A percentile compares a stretch with the other conserved stretches of the same genome.
Evolutionary conservation across 2,888 invertebrate species (phyloP).

Genomic region (Eupithecia dodoneata): DNA sequence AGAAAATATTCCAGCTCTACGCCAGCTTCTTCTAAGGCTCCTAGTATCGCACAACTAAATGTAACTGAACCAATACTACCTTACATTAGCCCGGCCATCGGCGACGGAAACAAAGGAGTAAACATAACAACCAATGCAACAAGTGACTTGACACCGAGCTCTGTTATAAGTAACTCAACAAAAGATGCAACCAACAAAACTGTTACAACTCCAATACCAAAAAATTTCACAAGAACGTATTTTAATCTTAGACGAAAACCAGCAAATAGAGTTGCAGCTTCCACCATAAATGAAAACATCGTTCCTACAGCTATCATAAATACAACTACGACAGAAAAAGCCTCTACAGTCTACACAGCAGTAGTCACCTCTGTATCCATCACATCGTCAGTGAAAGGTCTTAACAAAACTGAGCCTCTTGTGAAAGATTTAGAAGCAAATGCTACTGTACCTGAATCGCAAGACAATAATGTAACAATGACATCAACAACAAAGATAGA

Average conservation of each 20-base stretch:
- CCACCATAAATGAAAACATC: constrained; percentile 63
- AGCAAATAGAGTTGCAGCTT: constrained; percentile 59
- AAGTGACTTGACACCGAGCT: constrained; percentile 50
- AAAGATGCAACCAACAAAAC: constrained; percentile 57
- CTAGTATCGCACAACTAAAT: constrained; percentile 64
- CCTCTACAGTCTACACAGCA: constrained; percentile 80
- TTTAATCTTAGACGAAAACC: constrained; percentile 71
- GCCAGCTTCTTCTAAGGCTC: constrained; percentile 62
- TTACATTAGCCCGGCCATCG: constrained; percentile 55
- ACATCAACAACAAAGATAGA: constrained; percentile 60
- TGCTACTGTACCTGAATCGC: constrained; percentile 44
- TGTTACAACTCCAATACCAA: constrained; percentile 56
- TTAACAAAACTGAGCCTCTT: constrained; percentile 69
- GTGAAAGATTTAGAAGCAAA: constrained; percentile 64
- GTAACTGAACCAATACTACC: constrained; percentile 63
- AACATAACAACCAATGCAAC: constrained; percentile 49
- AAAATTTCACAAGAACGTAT: constrained; percentile 73
- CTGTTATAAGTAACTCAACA: constrained; percentile 45
- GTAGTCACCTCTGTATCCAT: constrained; percentile 82
- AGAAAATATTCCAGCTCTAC: constrained; percentile 71
- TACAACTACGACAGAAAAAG: constrained; percentile 74
- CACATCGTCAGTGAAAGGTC: constrained; percentile 79
- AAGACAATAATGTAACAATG: constrained; percentile 54
- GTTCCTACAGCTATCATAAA: constrained; percentile 54
- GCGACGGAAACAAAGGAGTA: constrained; percentile 57